These are phyloP conservation scores for Telenomus remus DNA, from an alignment of 1,140 invertebrate genomes.

Conservation along the genomic window DNA sequence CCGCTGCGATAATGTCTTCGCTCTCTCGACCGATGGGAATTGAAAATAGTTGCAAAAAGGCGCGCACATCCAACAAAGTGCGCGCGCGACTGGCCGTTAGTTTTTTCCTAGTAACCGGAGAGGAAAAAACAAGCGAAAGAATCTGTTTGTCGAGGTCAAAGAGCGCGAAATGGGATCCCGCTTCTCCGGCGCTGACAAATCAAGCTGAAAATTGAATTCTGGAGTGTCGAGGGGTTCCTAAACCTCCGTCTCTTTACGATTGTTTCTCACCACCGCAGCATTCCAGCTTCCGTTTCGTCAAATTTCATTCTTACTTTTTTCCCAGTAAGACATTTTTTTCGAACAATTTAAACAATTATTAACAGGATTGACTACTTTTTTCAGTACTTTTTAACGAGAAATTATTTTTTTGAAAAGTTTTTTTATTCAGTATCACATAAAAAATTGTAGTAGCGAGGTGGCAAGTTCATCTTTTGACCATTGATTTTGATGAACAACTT, in stretches of 20 bases:
- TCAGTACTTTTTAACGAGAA: too few relatives aligned
- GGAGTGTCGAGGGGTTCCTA: slow-evolving; percentile 55
- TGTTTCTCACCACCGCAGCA: slow-evolving; percentile 62
- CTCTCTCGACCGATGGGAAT: too few relatives aligned
- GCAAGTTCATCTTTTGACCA: too few relatives aligned
- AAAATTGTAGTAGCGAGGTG: too few relatives aligned
- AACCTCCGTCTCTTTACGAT: slow-evolving; percentile 57
- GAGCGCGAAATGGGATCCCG: slow-evolving; percentile 66
- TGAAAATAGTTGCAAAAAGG: background rate
- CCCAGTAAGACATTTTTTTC: slow-evolving; percentile 26
- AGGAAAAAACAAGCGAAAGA: slow-evolving; percentile 62
- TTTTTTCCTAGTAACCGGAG: slow-evolving; percentile 20
- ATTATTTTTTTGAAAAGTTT: too few relatives aligned
- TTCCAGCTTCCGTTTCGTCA: slow-evolving; percentile 49
- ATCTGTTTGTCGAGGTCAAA: slow-evolving; percentile 66
- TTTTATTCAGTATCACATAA: too few relatives aligned
- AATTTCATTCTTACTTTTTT: slow-evolving; percentile 43
- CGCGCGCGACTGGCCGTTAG: slow-evolving; percentile 3
- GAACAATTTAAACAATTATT: too few relatives aligned
- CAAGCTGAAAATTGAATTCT: slow-evolving; percentile 75
- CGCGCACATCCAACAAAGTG: slow-evolving; percentile 5
- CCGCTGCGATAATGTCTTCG: background rate
- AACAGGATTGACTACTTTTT: too few relatives aligned
- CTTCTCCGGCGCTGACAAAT: slow-evolving; percentile 67
- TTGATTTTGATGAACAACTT: slow-evolving; percentile 14